These are phyloP conservation scores for Polyergus mexicanus DNA, from an alignment of 1,140 invertebrate genomes.

Conservation along the genomic window DNA sequence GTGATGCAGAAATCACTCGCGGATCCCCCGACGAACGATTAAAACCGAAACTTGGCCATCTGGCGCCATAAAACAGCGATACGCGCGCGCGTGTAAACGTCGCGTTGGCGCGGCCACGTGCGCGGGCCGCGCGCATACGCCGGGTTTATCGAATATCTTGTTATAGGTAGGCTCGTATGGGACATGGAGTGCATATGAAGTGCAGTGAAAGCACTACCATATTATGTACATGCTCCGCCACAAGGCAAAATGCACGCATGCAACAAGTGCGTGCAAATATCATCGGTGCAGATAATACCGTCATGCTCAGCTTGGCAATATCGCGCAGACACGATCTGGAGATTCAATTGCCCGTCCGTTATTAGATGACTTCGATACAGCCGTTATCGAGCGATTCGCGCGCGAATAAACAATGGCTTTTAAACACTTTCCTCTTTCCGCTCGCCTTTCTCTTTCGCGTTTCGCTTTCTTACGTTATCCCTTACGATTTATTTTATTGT, in stretches of 20 bases:
- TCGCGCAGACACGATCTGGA: conserved; percentile 76
- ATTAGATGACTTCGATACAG: conserved; percentile 77
- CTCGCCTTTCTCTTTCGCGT: not conserved
- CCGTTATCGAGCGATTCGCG: conserved; percentile 49
- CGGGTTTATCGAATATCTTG: conserved; percentile 82
- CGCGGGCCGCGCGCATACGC: conserved; percentile 69
- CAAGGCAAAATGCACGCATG: conserved; percentile 82
- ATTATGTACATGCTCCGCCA: conserved; percentile 83
- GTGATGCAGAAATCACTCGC: conserved; percentile 63
- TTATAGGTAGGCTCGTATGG: conserved; percentile 82
- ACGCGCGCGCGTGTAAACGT: conserved; percentile 70
- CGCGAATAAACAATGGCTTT: conserved; percentile 15
- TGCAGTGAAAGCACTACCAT: conserved; percentile 84
- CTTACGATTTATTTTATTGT: not conserved
- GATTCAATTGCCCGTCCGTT: conserved; percentile 82
- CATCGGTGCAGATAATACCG: conserved; percentile 84
- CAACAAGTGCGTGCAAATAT: conserved; percentile 86
- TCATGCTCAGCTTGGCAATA: conserved; percentile 83
- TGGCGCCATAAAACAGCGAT: conserved; percentile 58
- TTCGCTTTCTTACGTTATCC: not conserved
- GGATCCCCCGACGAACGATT: conserved; percentile 73
- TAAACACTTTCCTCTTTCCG: not conserved
- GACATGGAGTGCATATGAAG: conserved; percentile 86
- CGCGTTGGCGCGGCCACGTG: conserved; percentile 67
- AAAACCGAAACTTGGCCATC: conserved; percentile 81